Base-by-base conservation (phyloP, 2,113 vertebrate genomes). In the Pteropus alecto region DNA sequence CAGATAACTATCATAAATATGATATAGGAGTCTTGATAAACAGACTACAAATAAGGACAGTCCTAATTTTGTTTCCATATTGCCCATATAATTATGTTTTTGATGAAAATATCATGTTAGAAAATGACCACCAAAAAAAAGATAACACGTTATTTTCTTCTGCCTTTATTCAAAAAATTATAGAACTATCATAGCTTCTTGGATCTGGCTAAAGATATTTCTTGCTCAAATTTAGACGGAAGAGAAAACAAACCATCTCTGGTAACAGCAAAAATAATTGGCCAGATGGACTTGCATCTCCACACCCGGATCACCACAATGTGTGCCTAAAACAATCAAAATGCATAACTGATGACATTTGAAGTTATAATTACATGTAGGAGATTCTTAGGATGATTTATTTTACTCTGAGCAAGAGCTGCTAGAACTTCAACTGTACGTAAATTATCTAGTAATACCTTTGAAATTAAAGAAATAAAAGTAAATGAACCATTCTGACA, bases 401-500 rank as follows among this genome's bases (percentile, higher is more conserved):
- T 94, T 95, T 81, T 96, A 63, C 38, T 83, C 65, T 91, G 41
- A 91, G 0, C 67, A 98, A 95, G 76, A 98, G 92, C 94, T 98
- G 60, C 22, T 92, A 94, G 51, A 96, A 92, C 71, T 97, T 98
- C 35, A 95, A 48, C 54, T 97, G 88, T 98, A 35, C 18, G 1
- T 86, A 97, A 97, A 70, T 97, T 98, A 82, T 84, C 67, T 97
- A 92, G 91, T 97, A 97, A 88, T 73, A 82, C 85, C 95, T 97
- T 58, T 96, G 79, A 94, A 97, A 97, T 97, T 85, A 96, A 88
- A 86, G 87, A 97, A 90, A 93, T 24, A 89, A 98, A 97, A 97
- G 94, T 46, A 90, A 98, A 95, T 97, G 41, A 98, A 97, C 7
- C 43, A 68, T 71, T 97, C 65, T 98, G 73, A 63, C 5, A 92